These are phyloP conservation scores for Dasypus novemcinctus DNA, from an alignment of 2,113 vertebrate genomes.

Conservation along the genomic window DNA sequence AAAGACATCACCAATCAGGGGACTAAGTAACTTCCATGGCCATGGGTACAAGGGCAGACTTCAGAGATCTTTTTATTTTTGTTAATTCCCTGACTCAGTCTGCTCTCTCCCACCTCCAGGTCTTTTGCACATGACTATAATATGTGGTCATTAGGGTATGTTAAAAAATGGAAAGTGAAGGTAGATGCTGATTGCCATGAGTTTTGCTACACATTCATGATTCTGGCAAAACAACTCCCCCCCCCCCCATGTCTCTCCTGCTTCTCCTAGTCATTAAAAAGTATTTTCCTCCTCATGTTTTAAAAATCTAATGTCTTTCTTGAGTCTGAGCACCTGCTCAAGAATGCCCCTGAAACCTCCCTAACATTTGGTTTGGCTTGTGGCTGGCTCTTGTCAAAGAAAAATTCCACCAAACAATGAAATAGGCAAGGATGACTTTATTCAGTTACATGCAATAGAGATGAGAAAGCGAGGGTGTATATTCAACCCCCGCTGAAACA, in stretches of 20 bases:
- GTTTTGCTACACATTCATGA: background rate
- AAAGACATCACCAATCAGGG: background rate
- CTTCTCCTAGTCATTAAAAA: background rate
- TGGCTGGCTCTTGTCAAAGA: background rate
- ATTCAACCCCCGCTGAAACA: too few relatives aligned
- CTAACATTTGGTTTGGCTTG: conserved; percentile 8
- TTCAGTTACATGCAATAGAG: too few relatives aligned
- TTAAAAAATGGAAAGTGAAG: background rate
- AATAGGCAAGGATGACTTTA: too few relatives aligned
- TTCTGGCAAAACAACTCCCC: conserved; percentile 19
- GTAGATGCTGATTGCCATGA: background rate
- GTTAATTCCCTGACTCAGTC: background rate
- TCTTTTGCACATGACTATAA: background rate
- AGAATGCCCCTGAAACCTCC: background rate
- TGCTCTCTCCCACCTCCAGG: background rate
- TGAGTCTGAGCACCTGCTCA: background rate
- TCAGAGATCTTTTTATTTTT: too few relatives aligned
- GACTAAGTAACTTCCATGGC: background rate
- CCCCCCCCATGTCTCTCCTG: background rate
- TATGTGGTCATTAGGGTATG: background rate
- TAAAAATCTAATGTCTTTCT: background rate
- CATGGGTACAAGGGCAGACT: background rate
- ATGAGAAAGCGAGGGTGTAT: too few relatives aligned
- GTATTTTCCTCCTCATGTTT: background rate
- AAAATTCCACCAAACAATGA: too few relatives aligned